These are phyloP conservation scores for Notoglanidium macrostoma DNA, from an alignment of 2,797 vertebrate species.

Conservation along the genomic window DNA sequence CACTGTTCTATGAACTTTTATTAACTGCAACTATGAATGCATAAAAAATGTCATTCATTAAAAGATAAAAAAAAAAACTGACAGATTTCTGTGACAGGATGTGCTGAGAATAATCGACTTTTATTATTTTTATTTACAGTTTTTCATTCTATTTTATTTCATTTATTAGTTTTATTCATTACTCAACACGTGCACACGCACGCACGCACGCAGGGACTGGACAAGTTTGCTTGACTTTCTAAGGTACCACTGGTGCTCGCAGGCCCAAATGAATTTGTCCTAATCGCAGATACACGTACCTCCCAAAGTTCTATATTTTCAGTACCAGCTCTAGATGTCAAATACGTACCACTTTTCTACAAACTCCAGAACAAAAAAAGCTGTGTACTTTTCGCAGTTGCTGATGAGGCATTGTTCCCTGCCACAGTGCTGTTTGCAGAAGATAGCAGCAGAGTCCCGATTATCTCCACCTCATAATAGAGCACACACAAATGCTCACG, in stretches of 20 bases:
- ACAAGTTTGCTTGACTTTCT: background rate
- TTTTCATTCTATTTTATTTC: too few relatives aligned
- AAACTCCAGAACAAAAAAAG: constrained; percentile 4
- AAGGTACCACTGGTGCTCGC: background rate
- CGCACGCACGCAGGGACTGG: background rate
- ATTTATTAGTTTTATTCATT: too few relatives aligned
- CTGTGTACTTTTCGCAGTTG: constrained; percentile 7
- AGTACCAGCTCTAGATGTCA: background rate
- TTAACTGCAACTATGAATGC: too few relatives aligned
- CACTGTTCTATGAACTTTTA: too few relatives aligned
- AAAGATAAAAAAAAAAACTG: too few relatives aligned
- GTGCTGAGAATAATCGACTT: too few relatives aligned
- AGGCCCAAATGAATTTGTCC: background rate
- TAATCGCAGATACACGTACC: background rate
- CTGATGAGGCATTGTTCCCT: constrained; percentile 29
- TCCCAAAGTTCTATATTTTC: background rate
- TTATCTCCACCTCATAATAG: constrained; percentile 9
- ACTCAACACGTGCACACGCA: too few relatives aligned
- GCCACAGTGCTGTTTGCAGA: constrained; percentile 13
- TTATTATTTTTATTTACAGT: too few relatives aligned
- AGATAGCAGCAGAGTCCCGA: constrained; percentile 10
- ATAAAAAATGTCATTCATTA: too few relatives aligned
- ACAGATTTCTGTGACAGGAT: too few relatives aligned
- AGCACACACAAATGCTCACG: constrained; percentile 22
- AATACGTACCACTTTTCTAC: background rate